phyloP scores from a whole-genome alignment of 2,888 invertebrate species.

The Eupsilia transversa region DNA sequence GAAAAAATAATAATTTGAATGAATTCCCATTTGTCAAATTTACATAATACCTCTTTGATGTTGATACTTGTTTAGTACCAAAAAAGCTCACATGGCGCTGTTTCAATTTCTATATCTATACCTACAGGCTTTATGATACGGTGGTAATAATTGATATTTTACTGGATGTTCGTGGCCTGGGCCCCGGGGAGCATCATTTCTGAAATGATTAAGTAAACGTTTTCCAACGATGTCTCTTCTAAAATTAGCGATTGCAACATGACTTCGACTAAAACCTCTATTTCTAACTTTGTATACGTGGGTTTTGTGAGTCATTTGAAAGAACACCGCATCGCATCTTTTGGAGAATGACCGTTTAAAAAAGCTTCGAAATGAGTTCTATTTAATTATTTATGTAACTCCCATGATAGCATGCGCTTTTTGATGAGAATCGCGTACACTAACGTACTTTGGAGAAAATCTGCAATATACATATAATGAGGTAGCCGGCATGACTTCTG shows the following conservation, averaged over 20 bases:
- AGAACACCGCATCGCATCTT: background rate
- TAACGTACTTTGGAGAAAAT: background rate
- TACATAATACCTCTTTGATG: background rate
- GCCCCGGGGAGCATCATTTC: background rate
- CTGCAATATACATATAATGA: background rate
- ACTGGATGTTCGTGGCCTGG: background rate
- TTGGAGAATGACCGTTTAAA: background rate
- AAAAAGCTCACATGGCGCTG: background rate
- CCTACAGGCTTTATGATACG: background rate
- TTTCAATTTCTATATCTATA: background rate
- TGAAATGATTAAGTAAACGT: background rate
- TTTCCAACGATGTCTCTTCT: background rate
- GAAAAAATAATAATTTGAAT: background rate
- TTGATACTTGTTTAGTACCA: background rate
- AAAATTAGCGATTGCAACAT: constrained; percentile 5
- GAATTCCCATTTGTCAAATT: background rate
- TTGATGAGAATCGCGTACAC: background rate
- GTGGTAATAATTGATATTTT: background rate
- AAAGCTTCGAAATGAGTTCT: background rate
- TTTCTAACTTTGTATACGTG: background rate
- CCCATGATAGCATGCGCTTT: background rate
- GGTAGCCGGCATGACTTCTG: background rate
- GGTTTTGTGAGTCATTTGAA: background rate
- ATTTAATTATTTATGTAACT: background rate
- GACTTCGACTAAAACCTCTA: background rate